Evolutionary conservation across 2,797 vertebrate species (phyloP), one percentile per base, ranked within the genome.

Genomic region (Spinus pinus): DNA sequence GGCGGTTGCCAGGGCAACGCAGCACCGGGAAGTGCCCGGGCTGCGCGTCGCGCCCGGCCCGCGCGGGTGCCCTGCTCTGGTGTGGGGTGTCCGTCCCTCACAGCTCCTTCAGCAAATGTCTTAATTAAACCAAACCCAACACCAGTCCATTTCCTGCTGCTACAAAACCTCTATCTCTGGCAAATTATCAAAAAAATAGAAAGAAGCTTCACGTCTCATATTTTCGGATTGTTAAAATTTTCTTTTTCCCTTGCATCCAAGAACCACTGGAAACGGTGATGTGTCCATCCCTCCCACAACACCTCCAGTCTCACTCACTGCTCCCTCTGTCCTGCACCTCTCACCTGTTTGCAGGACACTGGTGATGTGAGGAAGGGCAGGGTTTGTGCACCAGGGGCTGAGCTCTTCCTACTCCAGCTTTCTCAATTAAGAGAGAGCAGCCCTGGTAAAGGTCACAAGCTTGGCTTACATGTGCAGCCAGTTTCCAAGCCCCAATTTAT

Each of bases 1-100:
- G 66, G 78, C 7, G 80, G 98, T 98, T 98, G 97, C 98, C 86
- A 0, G 92, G 98, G 98, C 94, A 98, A 99, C 97, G 9, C 35
- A 65, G 96, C 96, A 6, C 18, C 12, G 31, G 67, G 39, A 64
- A 66, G 65, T 10, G 75, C 42, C 86, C 37, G 44, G 15, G 56
- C 33, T 46, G 39, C 2, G 86, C 54, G 49, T 7, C 7, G 5
- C 70, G 61, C 71, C 88, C 24, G 65, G 77, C 73, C 93, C 22
- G 2, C 4, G 4, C 3, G 14, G 7, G 80, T 27, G 56, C 79
- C 85, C 41, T 2, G 2, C 82, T 39, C 91, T 0, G 14, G 23
- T 19, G 16, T 12, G 14, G 37, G 61, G 37, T 12, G 28, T 0
- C 22, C 20, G 16, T 35, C 69, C 42, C 77, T 61, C 75, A 8